phyloP scores from a whole-genome alignment of 2,113 vertebrate genomes.

The Nerophis ophidion region DNA sequence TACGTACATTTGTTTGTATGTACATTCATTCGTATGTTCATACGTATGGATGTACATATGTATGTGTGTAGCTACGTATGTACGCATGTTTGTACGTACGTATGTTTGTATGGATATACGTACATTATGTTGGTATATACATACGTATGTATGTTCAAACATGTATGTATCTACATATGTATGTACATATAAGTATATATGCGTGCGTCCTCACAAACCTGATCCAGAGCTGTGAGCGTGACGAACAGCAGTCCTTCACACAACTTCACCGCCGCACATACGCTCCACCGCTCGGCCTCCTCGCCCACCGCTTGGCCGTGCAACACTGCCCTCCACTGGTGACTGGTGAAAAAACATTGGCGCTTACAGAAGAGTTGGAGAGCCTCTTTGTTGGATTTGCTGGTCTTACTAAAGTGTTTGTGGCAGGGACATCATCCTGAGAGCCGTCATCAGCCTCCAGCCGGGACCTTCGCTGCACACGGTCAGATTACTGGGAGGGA shows the following conservation, averaged over 20 bases:
- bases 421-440: conserved; percentile 77
- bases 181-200: neutral
- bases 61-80: too few relatives aligned
- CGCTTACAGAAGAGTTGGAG: too few relatives aligned
- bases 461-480: conserved; percentile 79
- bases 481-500: conserved; percentile 76
- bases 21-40: too few relatives aligned
- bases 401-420: conserved; percentile 78
- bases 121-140: too few relatives aligned
- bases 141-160: too few relatives aligned
- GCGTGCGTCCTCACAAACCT: conserved; percentile 59
- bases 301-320: conserved; percentile 77
- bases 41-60: too few relatives aligned
- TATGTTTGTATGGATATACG: too few relatives aligned
- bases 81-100: too few relatives aligned
- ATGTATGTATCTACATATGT: neutral
- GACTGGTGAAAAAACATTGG: conserved; percentile 63
- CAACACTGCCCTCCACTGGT: conserved; percentile 78
- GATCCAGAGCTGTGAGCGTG: conserved; percentile 60
- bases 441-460: conserved; percentile 84
- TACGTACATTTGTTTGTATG: too few relatives aligned
- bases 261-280: conserved; percentile 65
- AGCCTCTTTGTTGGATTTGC: too few relatives aligned
- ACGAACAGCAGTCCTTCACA: conserved; percentile 72
- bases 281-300: conserved; percentile 68